Conservation (phyloP, 2,888 invertebrate species). For the Axea sp. region DNA sequence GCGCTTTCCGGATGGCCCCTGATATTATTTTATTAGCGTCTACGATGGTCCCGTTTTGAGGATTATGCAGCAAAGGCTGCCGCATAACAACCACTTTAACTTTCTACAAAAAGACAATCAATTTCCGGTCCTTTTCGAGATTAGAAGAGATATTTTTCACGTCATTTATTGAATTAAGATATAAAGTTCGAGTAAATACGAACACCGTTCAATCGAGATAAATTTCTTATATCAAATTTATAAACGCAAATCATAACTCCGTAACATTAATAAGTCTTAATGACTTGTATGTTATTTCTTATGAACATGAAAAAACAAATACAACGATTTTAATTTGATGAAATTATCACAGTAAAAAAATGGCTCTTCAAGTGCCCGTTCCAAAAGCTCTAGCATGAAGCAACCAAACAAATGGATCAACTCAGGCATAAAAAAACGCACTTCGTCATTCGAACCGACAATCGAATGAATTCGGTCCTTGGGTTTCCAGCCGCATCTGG, state of each 20-base stretch:
- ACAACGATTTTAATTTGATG: neutral
- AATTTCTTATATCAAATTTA: too few species aligned
- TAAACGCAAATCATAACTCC: too few species aligned
- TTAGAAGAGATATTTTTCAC: too few species aligned
- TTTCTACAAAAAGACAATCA: slow-evolving; percentile 9
- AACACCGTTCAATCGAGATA: too few species aligned
- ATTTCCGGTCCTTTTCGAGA: too few species aligned
- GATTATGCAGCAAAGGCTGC: slow-evolving; percentile 57
- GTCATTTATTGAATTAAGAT: too few species aligned
- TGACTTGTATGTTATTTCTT: too few species aligned
- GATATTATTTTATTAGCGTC: slow-evolving; percentile 74
- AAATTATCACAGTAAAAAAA: neutral
- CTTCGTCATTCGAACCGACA: slow-evolving; percentile 12
- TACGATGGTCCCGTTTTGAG: slow-evolving; percentile 62
- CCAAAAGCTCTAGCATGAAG: neutral
- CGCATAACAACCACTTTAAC: slow-evolving; percentile 32
- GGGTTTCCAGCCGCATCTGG: slow-evolving; percentile 31
- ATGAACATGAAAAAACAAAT: too few species aligned
- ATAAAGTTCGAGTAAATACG: too few species aligned
- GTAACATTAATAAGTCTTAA: too few species aligned
- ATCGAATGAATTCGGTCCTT: slow-evolving; percentile 15
- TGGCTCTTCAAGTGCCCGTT: neutral
- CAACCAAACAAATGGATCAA: neutral
- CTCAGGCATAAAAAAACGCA: slow-evolving; percentile 12
- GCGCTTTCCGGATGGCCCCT: slow-evolving; percentile 64